Evolutionary conservation across 2,113 vertebrate species (phyloP).

Genomic region (Lasiurus borealis): DNA sequence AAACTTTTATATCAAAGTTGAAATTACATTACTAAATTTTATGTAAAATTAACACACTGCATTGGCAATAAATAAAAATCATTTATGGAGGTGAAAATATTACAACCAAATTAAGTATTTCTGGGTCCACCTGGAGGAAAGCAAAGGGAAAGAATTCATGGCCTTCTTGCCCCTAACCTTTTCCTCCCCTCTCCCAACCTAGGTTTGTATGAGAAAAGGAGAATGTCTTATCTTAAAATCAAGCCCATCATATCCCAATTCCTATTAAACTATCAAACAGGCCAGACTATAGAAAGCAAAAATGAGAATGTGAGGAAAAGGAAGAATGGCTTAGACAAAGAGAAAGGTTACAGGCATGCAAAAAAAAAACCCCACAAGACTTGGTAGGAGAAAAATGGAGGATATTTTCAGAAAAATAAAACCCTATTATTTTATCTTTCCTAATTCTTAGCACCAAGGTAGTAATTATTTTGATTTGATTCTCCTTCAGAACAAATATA

Average conservation of each 20-base stretch:
- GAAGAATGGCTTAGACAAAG: not conserved
- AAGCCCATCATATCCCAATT: conserved; percentile 26
- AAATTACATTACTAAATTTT: conserved; percentile 20
- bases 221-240: not conserved
- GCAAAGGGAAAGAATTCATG: not conserved
- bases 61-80: conserved; percentile 24
- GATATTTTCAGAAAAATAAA: conserved; percentile 38
- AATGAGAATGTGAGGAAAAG: not conserved
- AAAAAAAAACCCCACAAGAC: not conserved
- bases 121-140: not conserved
- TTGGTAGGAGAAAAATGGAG: not conserved
- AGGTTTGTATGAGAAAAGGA: conserved; percentile 6
- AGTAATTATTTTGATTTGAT: conserved; percentile 12
- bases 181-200: not conserved
- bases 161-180: not conserved
- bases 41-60: conserved; percentile 39
- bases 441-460: not conserved
- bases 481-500: not conserved
- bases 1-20: not conserved
- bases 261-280: conserved; percentile 23
- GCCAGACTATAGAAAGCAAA: not conserved
- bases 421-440: not conserved
- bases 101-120: conserved; percentile 20
- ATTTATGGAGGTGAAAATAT: conserved; percentile 39
- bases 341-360: not conserved